Percentiles rank a stretch among this genome's conserved stretches.
Conservation (phyloP, 1,140 invertebrate species). For the Polypedilum pembai region DNA sequence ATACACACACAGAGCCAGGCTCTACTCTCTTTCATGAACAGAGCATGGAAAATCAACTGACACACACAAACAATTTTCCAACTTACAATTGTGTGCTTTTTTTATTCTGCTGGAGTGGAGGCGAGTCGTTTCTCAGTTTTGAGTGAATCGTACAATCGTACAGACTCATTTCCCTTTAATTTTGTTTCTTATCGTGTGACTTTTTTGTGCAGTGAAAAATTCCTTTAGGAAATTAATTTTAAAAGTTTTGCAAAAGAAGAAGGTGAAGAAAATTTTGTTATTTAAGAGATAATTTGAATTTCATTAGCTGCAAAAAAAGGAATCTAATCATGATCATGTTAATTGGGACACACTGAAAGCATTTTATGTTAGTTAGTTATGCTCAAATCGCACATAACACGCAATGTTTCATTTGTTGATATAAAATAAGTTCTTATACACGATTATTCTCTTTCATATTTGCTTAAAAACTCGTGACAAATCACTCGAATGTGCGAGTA, state of each 20-base stretch:
- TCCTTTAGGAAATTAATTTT: not conserved
- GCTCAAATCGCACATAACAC: not conserved
- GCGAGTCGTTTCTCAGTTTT: not conserved
- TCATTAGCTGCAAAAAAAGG: not conserved
- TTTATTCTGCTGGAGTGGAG: not conserved
- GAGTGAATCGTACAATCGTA: not conserved
- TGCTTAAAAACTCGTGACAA: not conserved
- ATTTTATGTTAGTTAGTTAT: not conserved
- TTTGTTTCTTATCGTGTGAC: not conserved
- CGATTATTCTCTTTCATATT: not conserved
- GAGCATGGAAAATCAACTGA: conserved; percentile 5
- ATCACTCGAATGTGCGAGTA: not conserved
- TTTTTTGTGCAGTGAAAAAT: not conserved
- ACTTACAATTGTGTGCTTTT: not conserved
- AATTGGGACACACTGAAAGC: conserved; percentile 7
- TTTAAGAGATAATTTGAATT: not conserved
- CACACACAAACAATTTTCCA: not conserved
- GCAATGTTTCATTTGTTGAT: conserved; percentile 17
- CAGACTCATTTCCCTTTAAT: not conserved
- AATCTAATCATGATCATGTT: not conserved
- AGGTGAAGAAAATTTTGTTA: not conserved
- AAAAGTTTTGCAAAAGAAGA: not conserved
- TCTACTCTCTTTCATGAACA: not conserved
- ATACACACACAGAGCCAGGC: too few relatives aligned
- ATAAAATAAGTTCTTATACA: not conserved